Conservation (phyloP, 2,888 invertebrate genomes). For the Tachystola acroxantha region DNA sequence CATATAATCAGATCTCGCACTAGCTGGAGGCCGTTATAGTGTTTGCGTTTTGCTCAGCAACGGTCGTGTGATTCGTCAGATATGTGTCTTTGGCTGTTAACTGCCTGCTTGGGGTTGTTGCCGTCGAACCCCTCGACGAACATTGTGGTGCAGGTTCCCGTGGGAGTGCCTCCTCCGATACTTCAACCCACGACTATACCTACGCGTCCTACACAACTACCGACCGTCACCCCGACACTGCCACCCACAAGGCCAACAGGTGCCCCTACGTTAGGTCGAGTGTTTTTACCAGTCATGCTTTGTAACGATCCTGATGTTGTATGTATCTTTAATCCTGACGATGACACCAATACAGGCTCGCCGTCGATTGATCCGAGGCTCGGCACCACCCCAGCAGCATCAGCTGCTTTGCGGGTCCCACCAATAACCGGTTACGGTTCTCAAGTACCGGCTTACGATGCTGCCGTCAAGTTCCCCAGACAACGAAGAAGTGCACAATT, state of each 20-base stretch:
- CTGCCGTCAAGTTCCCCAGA: constrained; percentile 60
- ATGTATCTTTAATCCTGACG: constrained; percentile 62
- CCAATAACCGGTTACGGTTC: constrained; percentile 50
- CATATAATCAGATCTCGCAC: constrained; percentile 2
- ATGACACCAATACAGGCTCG: constrained; percentile 59
- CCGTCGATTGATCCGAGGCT: constrained; percentile 67
- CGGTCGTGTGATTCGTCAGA: constrained; percentile 13
- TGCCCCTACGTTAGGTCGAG: constrained; percentile 38
- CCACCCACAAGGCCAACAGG: constrained; percentile 19
- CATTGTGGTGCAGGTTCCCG: constrained; percentile 39
- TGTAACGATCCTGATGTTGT: constrained; percentile 62
- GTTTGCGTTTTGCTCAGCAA: constrained; percentile 3
- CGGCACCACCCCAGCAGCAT: constrained; percentile 56
- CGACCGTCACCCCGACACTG: constrained; percentile 12
- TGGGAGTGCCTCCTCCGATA: constrained; percentile 58
- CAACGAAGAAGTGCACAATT: constrained; percentile 38
- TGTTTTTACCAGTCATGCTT: constrained; percentile 52
- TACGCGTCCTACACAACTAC: constrained; percentile 10
- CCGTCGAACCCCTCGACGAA: constrained; percentile 45
- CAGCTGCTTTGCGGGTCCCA: constrained; percentile 43
- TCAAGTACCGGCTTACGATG: constrained; percentile 45
- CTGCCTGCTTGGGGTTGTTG: constrained; percentile 65
- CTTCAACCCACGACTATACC: constrained; percentile 40
- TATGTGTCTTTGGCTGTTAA: constrained; percentile 72
- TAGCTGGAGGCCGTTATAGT: neutral